Evolutionary conservation across 2,113 vertebrate species (phyloP).

Genomic region (Ellobius talpinus): DNA sequence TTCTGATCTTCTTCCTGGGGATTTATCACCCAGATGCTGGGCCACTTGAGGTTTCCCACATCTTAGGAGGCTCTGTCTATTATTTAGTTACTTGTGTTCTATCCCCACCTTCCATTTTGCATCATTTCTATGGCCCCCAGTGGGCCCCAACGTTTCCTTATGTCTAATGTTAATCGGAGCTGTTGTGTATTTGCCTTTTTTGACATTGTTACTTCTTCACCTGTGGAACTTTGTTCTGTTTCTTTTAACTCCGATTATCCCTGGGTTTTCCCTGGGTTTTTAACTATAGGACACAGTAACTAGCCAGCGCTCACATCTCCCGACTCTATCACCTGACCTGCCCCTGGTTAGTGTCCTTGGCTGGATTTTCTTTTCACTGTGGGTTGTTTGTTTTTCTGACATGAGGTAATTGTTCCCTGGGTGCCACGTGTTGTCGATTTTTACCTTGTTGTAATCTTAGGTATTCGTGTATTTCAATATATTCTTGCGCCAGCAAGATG

Average conservation of each 20-base stretch:
- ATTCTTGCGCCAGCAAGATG: not conserved
- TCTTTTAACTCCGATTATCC: not conserved
- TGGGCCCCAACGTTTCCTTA: fast-evolving
- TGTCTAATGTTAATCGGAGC: fast-evolving
- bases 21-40: fast-evolving
- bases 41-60: fast-evolving
- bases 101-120: not conserved
- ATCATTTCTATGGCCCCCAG: fast-evolving
- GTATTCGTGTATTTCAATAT: not conserved
- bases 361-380: fast-evolving
- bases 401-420: not conserved
- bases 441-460: not conserved
- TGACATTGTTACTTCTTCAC: not conserved
- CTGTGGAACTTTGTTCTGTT: not conserved
- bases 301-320: not conserved
- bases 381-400: not conserved
- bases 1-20: not conserved
- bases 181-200: fast-evolving
- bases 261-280: not conserved
- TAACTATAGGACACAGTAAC: not conserved
- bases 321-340: fast-evolving
- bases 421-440: fast-evolving
- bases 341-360: not conserved
- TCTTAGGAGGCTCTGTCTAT: not conserved
- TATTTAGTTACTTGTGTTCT: not conserved